These are phyloP conservation scores for Apteryx owenii DNA, from an alignment of 2,113 vertebrate genomes.

Conservation along the genomic window DNA sequence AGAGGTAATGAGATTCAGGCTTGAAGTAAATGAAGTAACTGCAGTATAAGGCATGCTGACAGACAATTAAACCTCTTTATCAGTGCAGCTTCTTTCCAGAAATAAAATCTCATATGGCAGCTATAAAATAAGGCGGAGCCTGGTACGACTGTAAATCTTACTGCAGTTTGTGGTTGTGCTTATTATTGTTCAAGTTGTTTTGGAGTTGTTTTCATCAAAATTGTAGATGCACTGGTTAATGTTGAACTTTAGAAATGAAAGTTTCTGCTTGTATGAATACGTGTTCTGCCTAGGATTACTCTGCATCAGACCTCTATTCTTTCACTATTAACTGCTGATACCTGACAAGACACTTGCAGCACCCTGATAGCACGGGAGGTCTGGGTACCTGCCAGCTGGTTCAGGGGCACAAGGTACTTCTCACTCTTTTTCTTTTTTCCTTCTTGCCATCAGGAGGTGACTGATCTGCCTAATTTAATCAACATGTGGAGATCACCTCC, in stretches of 20 bases:
- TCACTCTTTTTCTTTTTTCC: background rate
- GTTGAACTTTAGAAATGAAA: constrained; percentile 7
- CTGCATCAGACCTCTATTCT: background rate
- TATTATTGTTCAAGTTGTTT: background rate
- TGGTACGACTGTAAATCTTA: constrained; percentile 30
- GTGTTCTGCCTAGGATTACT: background rate
- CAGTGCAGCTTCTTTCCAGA: constrained; percentile 74
- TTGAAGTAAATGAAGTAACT: constrained; percentile 80
- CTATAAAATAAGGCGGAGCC: constrained; percentile 62
- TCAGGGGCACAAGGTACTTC: background rate
- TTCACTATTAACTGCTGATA: background rate
- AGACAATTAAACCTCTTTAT: constrained; percentile 87
- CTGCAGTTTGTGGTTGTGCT: background rate
- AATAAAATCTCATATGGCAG: constrained; percentile 74
- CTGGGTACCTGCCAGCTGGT: background rate
- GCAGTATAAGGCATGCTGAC: constrained; percentile 79
- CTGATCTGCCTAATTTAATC: constrained; percentile 33
- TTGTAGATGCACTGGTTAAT: background rate
- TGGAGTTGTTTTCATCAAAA: constrained; percentile 39
- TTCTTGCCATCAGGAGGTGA: background rate
- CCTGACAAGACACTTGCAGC: rapidly evolving
- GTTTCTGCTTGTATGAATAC: background rate
- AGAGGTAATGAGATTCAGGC: constrained; percentile 81
- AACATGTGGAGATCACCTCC: background rate
- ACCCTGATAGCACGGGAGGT: rapidly evolving